Evolutionary conservation across 2,113 vertebrate species (phyloP).

Genomic region (Rissa tridactyla): DNA sequence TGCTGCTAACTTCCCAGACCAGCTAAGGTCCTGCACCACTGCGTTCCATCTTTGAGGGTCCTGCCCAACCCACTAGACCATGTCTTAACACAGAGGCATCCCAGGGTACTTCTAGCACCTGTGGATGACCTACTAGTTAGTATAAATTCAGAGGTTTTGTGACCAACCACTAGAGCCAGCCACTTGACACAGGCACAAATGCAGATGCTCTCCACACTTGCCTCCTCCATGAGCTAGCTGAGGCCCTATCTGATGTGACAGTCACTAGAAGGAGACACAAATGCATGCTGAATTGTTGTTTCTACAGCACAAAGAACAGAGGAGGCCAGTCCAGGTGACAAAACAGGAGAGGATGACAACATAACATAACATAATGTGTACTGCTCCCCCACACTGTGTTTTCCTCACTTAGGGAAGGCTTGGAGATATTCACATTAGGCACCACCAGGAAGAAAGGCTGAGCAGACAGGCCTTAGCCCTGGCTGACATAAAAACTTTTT

Average conservation of each 20-base stretch:
- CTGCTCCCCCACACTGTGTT: background rate
- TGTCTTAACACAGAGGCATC: background rate
- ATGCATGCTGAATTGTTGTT: background rate
- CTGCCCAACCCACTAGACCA: background rate
- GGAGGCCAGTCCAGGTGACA: background rate
- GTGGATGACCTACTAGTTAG: background rate
- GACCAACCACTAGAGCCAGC: background rate
- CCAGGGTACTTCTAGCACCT: background rate
- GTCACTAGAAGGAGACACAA: background rate
- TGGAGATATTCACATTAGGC: background rate
- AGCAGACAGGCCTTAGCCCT: background rate
- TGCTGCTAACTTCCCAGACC: background rate
- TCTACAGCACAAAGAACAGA: background rate
- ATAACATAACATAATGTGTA: background rate
- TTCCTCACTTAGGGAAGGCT: background rate
- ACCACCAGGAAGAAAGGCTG: background rate
- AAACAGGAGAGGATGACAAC: background rate
- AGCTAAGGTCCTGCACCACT: background rate
- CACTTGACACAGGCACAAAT: background rate
- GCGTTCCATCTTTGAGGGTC: background rate
- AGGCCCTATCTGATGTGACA: background rate
- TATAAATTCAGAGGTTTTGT: background rate
- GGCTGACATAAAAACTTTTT: background rate
- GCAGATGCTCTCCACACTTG: background rate
- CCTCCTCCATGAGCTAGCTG: background rate